phyloP scores from a whole-genome alignment of 2,113 vertebrate species.

The Chaenogobius annularis region DNA sequence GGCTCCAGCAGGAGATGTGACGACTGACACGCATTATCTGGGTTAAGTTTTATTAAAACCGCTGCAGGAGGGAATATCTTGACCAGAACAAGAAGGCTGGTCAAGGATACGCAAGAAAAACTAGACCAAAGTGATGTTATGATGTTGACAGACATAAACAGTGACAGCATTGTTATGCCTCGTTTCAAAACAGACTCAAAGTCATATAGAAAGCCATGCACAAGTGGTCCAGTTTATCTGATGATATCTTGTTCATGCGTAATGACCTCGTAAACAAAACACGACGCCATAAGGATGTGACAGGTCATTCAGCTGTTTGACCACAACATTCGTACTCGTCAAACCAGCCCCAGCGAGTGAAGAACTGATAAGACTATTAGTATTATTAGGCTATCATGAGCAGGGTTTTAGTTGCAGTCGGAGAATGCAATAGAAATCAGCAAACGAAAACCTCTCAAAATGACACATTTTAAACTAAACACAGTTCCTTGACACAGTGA shows the following conservation, averaged over 20 bases:
- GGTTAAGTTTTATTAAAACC: neutral
- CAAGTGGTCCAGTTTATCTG: constrained; percentile 3
- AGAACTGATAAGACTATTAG: neutral
- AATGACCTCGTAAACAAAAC: constrained; percentile 13
- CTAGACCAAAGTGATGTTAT: neutral
- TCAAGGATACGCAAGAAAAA: neutral
- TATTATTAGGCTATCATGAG: no score
- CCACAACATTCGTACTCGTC: constrained; percentile 15
- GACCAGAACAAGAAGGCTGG: neutral
- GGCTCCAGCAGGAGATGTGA: neutral
- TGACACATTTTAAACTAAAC: neutral
- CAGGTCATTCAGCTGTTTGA: constrained; percentile 21
- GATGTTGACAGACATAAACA: neutral
- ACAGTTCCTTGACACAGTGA: neutral
- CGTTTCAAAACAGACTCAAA: constrained; percentile 18
- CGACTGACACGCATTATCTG: neutral
- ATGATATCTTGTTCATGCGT: constrained; percentile 29
- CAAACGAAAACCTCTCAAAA: neutral
- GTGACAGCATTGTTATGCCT: neutral
- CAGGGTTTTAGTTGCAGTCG: no score
- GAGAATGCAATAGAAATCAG: neutral
- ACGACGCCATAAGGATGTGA: neutral
- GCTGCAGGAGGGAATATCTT: neutral
- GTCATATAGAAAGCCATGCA: constrained; percentile 24
- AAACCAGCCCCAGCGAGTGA: constrained; percentile 8